Evolutionary conservation across 2,797 vertebrate genomes (phyloP).

Genomic region (Anabas testudineus): DNA sequence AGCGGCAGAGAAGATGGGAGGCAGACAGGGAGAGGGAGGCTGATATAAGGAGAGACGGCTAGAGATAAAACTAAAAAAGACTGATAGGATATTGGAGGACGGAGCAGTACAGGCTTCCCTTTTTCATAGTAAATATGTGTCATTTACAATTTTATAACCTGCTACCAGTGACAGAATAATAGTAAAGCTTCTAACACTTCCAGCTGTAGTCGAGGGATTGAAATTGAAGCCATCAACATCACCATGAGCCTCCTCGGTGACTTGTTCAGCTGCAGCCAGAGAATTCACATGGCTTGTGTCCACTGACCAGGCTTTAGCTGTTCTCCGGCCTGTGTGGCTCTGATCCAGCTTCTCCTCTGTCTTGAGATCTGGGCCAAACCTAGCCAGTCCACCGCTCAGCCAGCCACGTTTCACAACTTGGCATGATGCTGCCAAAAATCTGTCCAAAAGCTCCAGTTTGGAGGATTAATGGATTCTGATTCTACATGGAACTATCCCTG

Average conservation of each 20-base stretch:
- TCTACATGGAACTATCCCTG: conserved; percentile 45
- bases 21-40: conserved; percentile 41
- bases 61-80: conserved; percentile 43
- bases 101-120: background rate
- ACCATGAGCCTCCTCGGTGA: conserved; percentile 35
- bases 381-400: conserved; percentile 50
- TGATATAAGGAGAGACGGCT: conserved; percentile 46
- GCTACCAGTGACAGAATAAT: conserved; percentile 24
- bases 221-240: conserved; percentile 42
- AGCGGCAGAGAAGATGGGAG: conserved; percentile 39
- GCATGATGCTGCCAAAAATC: conserved; percentile 49
- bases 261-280: conserved; percentile 47
- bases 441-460: conserved; percentile 55
- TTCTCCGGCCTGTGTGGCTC: conserved; percentile 62
- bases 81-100: conserved; percentile 27
- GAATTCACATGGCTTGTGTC: conserved; percentile 64
- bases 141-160: conserved; percentile 45
- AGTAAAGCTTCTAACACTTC: conserved; percentile 35
- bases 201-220: conserved; percentile 30
- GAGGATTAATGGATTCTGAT: conserved; percentile 59
- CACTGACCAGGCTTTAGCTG: conserved; percentile 61
- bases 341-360: conserved; percentile 65
- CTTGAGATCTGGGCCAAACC: conserved; percentile 67
- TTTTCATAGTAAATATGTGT: conserved; percentile 37
- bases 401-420: conserved; percentile 67